phyloP scores from a whole-genome alignment of 1,140 invertebrate genomes.

The Drusus annulatus region DNA sequence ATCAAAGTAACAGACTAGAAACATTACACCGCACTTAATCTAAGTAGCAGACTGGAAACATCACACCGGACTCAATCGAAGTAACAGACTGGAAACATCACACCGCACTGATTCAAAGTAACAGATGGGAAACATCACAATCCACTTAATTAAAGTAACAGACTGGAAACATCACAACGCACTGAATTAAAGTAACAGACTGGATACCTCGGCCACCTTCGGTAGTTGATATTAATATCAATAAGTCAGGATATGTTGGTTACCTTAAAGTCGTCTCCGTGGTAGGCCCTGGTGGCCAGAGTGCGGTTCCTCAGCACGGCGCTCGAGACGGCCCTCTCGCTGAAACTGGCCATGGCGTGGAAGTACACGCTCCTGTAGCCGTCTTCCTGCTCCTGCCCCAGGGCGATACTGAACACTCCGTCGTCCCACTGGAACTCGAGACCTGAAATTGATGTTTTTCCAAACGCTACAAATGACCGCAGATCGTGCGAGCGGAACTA shows the following conservation, averaged over 20 bases:
- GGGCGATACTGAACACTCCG: slow-evolving; percentile 79
- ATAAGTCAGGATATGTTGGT: too few relatives aligned
- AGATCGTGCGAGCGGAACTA: too few relatives aligned
- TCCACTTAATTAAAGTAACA: too few relatives aligned
- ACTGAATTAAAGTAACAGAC: neutral
- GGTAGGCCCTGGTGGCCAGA: slow-evolving; percentile 73
- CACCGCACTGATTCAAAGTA: neutral
- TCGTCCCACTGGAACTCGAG: slow-evolving; percentile 81
- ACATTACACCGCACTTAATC: too few relatives aligned
- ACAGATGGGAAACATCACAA: neutral
- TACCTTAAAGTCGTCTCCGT: slow-evolving; percentile 69
- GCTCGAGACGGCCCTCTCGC: slow-evolving; percentile 79
- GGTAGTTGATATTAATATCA: too few relatives aligned
- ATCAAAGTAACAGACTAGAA: too few relatives aligned
- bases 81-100: neutral
- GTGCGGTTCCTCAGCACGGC: slow-evolving; percentile 75
- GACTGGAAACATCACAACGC: too few relatives aligned
- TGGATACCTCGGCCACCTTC: too few relatives aligned
- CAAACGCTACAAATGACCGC: too few relatives aligned
- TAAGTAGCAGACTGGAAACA: too few relatives aligned
- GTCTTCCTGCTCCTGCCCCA: slow-evolving; percentile 70
- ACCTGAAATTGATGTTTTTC: slow-evolving; percentile 61
- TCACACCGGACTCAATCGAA: too few relatives aligned
- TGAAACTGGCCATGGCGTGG: slow-evolving; percentile 78
- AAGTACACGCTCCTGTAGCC: slow-evolving; percentile 77